A percentile compares a stretch with the other conserved stretches of the same genome.
phyloP scores from a whole-genome alignment of 2,113 vertebrate species.

The Pangasianodon gigas region DNA sequence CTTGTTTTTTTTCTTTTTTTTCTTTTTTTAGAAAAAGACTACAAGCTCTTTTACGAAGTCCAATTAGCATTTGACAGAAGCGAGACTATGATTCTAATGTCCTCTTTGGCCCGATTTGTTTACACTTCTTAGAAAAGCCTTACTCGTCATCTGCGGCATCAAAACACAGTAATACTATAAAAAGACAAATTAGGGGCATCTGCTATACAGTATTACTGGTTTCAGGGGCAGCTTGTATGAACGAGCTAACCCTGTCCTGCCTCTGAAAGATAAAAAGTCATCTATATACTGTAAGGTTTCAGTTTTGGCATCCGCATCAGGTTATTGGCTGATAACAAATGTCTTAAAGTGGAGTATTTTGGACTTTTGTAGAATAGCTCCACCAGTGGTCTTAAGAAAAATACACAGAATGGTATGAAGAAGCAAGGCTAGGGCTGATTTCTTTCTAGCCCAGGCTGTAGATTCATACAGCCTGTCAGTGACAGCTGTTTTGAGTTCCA shows the following conservation, averaged over 20 bases:
- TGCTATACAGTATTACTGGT: neutral
- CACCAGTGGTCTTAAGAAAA: neutral
- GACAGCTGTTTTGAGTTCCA: neutral
- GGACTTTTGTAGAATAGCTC: neutral
- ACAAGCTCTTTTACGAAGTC: neutral
- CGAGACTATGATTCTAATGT: neutral
- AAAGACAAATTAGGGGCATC: neutral
- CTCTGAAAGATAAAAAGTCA: too few species aligned
- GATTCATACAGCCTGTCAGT: neutral
- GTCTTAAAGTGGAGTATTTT: neutral
- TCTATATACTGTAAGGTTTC: neutral
- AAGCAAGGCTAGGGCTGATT: neutral
- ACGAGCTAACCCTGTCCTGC: neutral
- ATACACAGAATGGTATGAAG: neutral
- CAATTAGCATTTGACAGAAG: constrained; percentile 24
- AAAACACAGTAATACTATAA: neutral
- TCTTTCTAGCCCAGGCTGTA: neutral
- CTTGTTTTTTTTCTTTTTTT: neutral
- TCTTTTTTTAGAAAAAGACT: neutral
- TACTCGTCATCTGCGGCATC: neutral
- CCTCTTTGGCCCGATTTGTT: constrained; percentile 4
- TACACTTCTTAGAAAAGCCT: neutral
- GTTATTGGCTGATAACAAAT: too few species aligned
- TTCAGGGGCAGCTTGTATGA: neutral
- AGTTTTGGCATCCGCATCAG: neutral